Conservation (phyloP, 2,113 vertebrate species). For the Phocoena phocoena region DNA sequence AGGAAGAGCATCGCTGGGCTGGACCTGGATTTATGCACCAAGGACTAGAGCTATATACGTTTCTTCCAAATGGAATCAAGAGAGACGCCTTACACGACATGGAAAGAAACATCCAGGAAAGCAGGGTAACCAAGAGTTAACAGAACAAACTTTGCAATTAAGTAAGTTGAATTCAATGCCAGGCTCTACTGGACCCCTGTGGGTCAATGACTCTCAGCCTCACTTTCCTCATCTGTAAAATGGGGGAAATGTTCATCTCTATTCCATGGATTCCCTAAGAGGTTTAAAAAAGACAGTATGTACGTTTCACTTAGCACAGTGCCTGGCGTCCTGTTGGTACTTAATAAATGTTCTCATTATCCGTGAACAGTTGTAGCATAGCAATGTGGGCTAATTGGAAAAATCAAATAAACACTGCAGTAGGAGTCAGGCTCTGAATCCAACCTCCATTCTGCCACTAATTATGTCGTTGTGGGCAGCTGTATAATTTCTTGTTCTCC, state of each 20-base stretch:
- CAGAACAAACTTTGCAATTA: background rate
- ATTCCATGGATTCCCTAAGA: background rate
- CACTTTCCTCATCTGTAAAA: background rate
- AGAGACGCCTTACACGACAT: background rate
- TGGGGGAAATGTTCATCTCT: background rate
- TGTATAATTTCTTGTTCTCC: background rate
- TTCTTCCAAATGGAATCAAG: background rate
- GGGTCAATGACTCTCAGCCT: background rate
- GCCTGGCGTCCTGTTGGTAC: background rate
- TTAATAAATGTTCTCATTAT: background rate
- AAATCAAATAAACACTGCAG: background rate
- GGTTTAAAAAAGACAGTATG: background rate
- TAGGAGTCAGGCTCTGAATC: background rate
- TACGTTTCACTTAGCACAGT: background rate
- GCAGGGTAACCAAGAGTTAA: background rate
- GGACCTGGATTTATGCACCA: background rate
- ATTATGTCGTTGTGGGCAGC: background rate
- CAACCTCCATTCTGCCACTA: background rate
- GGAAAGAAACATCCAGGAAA: background rate
- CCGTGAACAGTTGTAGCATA: background rate
- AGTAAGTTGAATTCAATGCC: background rate
- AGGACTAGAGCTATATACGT: background rate
- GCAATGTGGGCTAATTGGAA: background rate
- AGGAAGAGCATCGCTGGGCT: background rate
- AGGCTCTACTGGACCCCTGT: background rate